A percentile compares a stretch with the other conserved stretches of the same genome.
phyloP scores from a whole-genome alignment of 1,140 invertebrate genomes.

The Trachymyrmex cornetzi region DNA sequence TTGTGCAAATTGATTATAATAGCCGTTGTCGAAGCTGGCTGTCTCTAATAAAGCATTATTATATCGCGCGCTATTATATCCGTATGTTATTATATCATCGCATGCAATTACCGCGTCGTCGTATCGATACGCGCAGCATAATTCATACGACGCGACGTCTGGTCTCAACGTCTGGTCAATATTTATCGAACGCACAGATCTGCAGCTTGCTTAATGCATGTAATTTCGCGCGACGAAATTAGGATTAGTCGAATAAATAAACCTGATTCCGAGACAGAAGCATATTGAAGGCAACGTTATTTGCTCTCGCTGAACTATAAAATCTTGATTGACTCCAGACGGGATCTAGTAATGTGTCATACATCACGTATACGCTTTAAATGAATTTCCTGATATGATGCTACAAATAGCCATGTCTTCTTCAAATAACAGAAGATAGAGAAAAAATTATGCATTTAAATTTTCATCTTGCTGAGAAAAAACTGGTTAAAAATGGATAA shows the following conservation, averaged over 20 bases:
- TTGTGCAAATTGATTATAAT: conserved; percentile 10
- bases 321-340: neutral
- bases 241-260: conserved; percentile 22
- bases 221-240: conserved; percentile 9
- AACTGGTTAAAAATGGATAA: no score
- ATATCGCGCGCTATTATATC: conserved; percentile 10
- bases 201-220: neutral
- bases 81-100: conserved; percentile 1
- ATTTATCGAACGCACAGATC: conserved; percentile 14
- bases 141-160: conserved; percentile 9
- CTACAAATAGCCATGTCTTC: neutral
- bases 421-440: neutral
- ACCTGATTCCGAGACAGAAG: neutral
- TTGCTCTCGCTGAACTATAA: neutral
- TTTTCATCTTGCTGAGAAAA: neutral
- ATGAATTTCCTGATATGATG: neutral
- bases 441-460: neutral
- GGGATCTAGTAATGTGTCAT: neutral
- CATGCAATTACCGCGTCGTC: neutral
- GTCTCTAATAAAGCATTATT: neutral
- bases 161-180: conserved; percentile 4
- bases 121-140: neutral
- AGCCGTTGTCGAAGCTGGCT: neutral
- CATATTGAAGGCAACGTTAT: neutral
- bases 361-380: neutral